Base-by-base conservation (phyloP, 2,888 invertebrate species). In the Agrilus mali region DNA sequence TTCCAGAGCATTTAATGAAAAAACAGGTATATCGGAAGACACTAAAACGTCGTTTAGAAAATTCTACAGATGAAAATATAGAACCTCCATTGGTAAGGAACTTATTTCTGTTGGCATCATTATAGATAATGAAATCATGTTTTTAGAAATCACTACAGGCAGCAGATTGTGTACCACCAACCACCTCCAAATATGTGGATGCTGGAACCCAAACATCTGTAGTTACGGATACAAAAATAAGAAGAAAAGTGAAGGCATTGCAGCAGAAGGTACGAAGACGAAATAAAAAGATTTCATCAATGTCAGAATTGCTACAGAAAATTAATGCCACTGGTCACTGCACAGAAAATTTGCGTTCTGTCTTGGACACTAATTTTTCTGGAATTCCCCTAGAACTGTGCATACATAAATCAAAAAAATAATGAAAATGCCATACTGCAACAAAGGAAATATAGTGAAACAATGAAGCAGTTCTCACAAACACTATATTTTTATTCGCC, bases 391-490 rank as follows among this genome's bases (percentile, higher is more conserved):
- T 41, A 36, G 41, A 41, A 17, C 13, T 41, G 14, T 14, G 36
- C 20, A n/a, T 37, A 15, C 12, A 16, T 32, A n/a, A n/a, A n/a
- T n/a, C 39, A 39, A 33, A n/a, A 8, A 13, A 39, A 39, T n/a
- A 39, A 39, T 32, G 4, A 16, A 17, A 14, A 27, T 15, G 16
- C 7, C n/a, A 13, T 15, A 10, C 8, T 16, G 16, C 16, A 31
- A 32, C 12, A 33, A 5, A 36, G 37, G 33, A 31, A 27, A 13
- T 41, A 41, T 27, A 14, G 20, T 14, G 17, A 17, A 16, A 4
- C 13, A 27, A 44, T 44, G 41, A 44, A 44, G 27, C 37, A 44
- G 36, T 41, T 44, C 37, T 27, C 44, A 3, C 41, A 37, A 16
- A 43, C 35, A 31, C 32, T 43, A 35, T 39, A 39, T 15, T 43